Evolutionary conservation across 2,113 vertebrate genomes (phyloP).

Genomic region (Speoplatyrhinus poulsoni): DNA sequence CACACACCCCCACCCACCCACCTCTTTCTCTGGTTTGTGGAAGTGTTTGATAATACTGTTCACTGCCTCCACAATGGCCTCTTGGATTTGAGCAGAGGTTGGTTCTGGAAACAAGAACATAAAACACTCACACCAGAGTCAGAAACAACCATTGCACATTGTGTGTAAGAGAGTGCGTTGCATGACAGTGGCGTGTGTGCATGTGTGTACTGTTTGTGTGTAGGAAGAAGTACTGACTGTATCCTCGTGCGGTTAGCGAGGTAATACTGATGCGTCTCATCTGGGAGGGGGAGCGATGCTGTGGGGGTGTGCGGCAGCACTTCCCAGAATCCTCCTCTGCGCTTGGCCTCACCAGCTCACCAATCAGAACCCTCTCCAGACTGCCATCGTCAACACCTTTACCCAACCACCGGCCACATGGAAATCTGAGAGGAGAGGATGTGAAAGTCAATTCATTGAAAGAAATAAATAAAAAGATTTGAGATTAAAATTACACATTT

Average conservation of each 20-base stretch:
- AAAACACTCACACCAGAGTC: constrained; percentile 20
- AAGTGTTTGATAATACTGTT: constrained; percentile 95
- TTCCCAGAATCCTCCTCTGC: constrained; percentile 82
- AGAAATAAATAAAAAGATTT: no score
- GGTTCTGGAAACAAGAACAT: constrained; percentile 76
- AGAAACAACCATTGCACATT: background rate
- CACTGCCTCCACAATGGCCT: constrained; percentile 89
- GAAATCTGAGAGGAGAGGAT: constrained; percentile 78
- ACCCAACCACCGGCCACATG: constrained; percentile 91
- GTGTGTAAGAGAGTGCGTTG: no score
- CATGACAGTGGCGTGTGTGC: background rate
- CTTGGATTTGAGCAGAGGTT: constrained; percentile 89
- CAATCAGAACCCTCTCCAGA: constrained; percentile 89
- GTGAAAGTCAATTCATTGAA: no score
- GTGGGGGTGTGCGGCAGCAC: constrained; percentile 85
- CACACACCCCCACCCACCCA: constrained; percentile 47
- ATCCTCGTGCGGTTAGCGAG: constrained; percentile 78
- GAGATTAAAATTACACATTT: no score
- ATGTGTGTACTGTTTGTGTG: background rate
- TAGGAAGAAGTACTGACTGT: constrained; percentile 74
- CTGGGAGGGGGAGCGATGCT: constrained; percentile 85
- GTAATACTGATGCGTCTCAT: constrained; percentile 83
- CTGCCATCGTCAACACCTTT: constrained; percentile 91
- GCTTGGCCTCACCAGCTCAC: constrained; percentile 78
- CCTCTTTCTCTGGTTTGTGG: constrained; percentile 96